Base-by-base conservation (phyloP, 1,140 invertebrate species). In the Dendrolimus kikuchii region DNA sequence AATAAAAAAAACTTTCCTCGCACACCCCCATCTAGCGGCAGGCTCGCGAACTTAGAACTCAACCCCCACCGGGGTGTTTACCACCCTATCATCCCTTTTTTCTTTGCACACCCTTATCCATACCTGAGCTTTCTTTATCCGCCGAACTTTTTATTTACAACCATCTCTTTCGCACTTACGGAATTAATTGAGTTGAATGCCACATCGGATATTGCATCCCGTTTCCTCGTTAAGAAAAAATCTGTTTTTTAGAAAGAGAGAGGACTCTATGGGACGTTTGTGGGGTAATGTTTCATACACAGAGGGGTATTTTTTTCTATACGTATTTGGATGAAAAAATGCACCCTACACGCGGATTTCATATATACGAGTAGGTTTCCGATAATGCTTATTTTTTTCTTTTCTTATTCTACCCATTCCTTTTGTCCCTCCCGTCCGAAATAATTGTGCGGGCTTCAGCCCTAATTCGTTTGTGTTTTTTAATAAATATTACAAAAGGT, bases 71-170 rank as follows among this genome's bases (percentile, higher is more conserved):
- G 60, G 68, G 71, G 68, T 67, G 68, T 69, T 40, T 23, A 63
- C 76, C 74, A 81, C 78, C 78, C 81, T 85, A 82, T 82, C 79
- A 74, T 77, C 83, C 83, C 83, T 85, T 81, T 81, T 77, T 80
- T 85, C 62, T 66, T 70, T 81, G 73, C 77, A 81, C 79, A 85
- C 79, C 81, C 81, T 85, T 85, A 82, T 80, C 78, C 74, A 59
- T 83, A 83, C 80, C 82, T 86, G 81, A 73, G 78, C 74, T 85
- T 85, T 85, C 81, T 85, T 85, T 83, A 85, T 85, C 77, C 77
- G 65, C 55, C 64, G 67, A 85, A 85, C 80, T 80, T 83, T 82
- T 83, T 79, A 69, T 72, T 76, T 77, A 64, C 69, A 53, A 47
- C 71, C 66, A 52, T 86, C 82, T 70, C 82, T 62, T 56, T 86